A percentile compares a stretch with the other conserved stretches of the same genome.
Conservation (phyloP, 37 sponge, comb jelly and placozoan genomes). For the Eunapius fragilis region DNA sequence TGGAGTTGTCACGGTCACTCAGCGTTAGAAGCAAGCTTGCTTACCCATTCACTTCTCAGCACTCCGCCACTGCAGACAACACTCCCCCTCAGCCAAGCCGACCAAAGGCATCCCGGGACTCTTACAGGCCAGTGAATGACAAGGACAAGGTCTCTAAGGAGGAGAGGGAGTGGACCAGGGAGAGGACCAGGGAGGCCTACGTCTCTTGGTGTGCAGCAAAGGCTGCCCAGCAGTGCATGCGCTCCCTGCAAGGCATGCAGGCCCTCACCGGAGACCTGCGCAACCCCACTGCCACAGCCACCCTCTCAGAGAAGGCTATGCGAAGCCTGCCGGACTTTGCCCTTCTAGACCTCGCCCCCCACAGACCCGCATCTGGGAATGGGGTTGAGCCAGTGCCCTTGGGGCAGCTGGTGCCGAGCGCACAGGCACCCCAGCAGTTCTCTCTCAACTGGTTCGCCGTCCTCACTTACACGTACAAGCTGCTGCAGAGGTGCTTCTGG, state of each 20-base stretch:
- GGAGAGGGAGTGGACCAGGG: slow-evolving; percentile 22
- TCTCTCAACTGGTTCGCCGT: slow-evolving; percentile 51
- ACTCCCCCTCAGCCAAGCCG: background rate
- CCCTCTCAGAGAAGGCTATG: slow-evolving; percentile 19
- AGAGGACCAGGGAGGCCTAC: slow-evolving; percentile 16
- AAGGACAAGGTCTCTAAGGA: background rate
- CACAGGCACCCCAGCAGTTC: background rate
- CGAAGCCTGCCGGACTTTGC: slow-evolving; percentile 49
- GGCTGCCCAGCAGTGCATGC: slow-evolving; percentile 17
- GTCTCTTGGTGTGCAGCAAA: slow-evolving; percentile 44
- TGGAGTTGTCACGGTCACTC: slow-evolving; percentile 16
- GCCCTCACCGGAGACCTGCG: slow-evolving; percentile 21
- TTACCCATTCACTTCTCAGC: background rate
- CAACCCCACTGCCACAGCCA: slow-evolving; percentile 19
- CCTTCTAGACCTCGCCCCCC: slow-evolving; percentile 18
- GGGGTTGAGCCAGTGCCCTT: slow-evolving; percentile 6
- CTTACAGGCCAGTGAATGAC: background rate
- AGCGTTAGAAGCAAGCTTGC: background rate
- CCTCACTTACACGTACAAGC: background rate
- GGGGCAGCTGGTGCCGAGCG: slow-evolving; percentile 14
- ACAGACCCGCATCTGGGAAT: background rate
- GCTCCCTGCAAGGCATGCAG: slow-evolving; percentile 4
- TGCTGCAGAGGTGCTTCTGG: slow-evolving; percentile 43
- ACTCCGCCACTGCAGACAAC: background rate
- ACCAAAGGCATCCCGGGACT: background rate